Evolutionary conservation across 1,140 invertebrate species (phyloP).

Genomic region (Magallana ariakensis): DNA sequence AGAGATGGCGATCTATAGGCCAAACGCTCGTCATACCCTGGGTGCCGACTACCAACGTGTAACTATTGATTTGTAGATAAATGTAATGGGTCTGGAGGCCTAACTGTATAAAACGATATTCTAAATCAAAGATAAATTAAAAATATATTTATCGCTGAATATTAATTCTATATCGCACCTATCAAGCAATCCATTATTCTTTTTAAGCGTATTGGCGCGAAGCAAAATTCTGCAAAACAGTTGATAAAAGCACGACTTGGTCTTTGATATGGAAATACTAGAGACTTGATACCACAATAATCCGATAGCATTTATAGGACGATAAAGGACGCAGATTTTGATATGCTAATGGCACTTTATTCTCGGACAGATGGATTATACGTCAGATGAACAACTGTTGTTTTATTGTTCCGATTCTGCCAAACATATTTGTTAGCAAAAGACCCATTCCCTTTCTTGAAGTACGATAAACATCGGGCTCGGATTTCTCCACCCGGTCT

Average conservation of each 20-base stretch:
- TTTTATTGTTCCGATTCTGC: slow-evolving; percentile 50
- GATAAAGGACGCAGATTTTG: slow-evolving; percentile 52
- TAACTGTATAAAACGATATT: slow-evolving; percentile 27
- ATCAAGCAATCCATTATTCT: slow-evolving; percentile 41
- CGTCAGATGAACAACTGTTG: slow-evolving; percentile 43
- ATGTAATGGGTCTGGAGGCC: slow-evolving; percentile 6
- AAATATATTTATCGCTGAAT: slow-evolving; percentile 44
- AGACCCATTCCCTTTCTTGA: slow-evolving; percentile 29
- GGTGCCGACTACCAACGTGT: slow-evolving; percentile 20
- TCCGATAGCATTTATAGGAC: slow-evolving; percentile 53
- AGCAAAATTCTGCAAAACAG: slow-evolving; percentile 22
- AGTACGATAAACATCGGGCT: slow-evolving; percentile 26
- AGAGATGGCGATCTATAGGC: not conserved
- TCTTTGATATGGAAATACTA: slow-evolving; percentile 54
- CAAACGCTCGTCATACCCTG: slow-evolving; percentile 12
- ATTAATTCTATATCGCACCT: slow-evolving; percentile 45
- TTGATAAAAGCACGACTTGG: slow-evolving; percentile 40
- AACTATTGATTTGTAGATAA: slow-evolving; percentile 39
- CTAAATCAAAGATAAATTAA: slow-evolving; percentile 37
- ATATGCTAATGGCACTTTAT: slow-evolving; percentile 58
- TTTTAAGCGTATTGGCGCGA: slow-evolving; percentile 26
- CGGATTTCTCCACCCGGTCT: slow-evolving; percentile 28
- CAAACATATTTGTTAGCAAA: slow-evolving; percentile 39
- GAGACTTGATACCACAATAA: slow-evolving; percentile 46
- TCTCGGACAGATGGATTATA: slow-evolving; percentile 51